phyloP scores from a whole-genome alignment of 1,140 invertebrate species.

The Teleogryllus occipitalis region DNA sequence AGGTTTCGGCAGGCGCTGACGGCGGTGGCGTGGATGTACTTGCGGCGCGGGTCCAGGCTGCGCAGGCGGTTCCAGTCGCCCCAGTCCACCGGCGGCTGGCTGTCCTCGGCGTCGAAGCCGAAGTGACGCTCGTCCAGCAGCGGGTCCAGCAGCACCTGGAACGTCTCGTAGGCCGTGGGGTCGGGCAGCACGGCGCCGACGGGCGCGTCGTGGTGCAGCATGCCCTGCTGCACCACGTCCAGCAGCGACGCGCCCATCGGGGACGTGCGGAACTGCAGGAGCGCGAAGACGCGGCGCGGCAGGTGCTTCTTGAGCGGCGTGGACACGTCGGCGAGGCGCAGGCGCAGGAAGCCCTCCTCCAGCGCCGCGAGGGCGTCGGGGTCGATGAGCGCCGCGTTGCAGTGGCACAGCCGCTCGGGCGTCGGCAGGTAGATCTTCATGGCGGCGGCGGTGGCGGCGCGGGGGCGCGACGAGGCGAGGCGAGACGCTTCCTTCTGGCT shows the following conservation, averaged over 20 bases:
- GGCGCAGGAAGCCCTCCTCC: neutral
- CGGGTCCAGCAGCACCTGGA: neutral
- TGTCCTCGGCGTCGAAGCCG: neutral
- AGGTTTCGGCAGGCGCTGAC: neutral
- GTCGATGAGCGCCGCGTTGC: too few relatives aligned
- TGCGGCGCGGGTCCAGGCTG: neutral
- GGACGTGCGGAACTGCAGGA: neutral
- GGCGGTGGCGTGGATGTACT: neutral
- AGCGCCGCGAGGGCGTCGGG: neutral
- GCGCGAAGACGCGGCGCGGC: neutral
- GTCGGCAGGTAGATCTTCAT: too few relatives aligned
- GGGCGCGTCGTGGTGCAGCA: neutral
- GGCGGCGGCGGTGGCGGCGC: too few relatives aligned
- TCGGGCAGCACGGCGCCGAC: neutral
- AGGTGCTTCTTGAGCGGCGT: neutral
- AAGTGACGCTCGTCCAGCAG: neutral
- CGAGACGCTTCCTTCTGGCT: too few relatives aligned
- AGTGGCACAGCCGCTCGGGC: too few relatives aligned
- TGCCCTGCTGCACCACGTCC: neutral
- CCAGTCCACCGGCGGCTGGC: neutral
- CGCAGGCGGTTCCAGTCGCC: neutral
- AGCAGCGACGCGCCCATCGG: neutral
- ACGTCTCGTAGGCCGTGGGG: neutral
- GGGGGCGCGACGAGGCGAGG: too few relatives aligned
- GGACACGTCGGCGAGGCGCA: neutral